Evolutionary conservation across 2,888 invertebrate species (phyloP).

Genomic region (Danaus chrysippus): DNA sequence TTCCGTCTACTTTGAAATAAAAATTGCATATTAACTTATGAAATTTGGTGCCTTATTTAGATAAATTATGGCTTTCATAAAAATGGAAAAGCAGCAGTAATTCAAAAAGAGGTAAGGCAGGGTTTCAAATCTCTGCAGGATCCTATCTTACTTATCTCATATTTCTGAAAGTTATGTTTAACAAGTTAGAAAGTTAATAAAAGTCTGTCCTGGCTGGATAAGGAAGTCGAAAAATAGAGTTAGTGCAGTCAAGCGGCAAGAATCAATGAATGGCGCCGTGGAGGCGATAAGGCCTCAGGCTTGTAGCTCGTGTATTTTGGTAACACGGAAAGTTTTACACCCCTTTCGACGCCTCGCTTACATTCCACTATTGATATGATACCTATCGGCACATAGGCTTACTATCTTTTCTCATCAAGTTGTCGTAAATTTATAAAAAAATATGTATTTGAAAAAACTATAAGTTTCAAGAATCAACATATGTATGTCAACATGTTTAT

Average conservation of each 20-base stretch:
- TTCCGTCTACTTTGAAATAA: constrained; percentile 34
- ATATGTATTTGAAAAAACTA: background rate
- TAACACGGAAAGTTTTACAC: constrained; percentile 43
- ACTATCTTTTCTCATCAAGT: constrained; percentile 30
- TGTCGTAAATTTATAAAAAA: constrained; percentile 17
- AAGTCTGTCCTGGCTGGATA: constrained; percentile 61
- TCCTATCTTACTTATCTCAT: constrained; percentile 60
- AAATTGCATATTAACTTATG: constrained; percentile 15
- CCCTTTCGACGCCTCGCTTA: constrained; percentile 30
- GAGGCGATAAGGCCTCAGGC: constrained; percentile 41
- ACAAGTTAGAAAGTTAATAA: constrained; percentile 71
- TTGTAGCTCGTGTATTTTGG: constrained; percentile 47
- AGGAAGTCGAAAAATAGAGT: constrained; percentile 64
- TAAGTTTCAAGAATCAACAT: too few relatives aligned
- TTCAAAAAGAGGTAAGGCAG: constrained; percentile 44
- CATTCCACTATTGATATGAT: constrained; percentile 40
- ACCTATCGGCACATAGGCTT: constrained; percentile 25
- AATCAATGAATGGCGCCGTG: constrained; percentile 58
- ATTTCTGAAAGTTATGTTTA: constrained; percentile 68
- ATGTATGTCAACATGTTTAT: too few relatives aligned
- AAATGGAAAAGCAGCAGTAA: constrained; percentile 34
- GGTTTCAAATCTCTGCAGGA: constrained; percentile 56
- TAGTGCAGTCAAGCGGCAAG: constrained; percentile 52
- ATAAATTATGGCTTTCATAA: constrained; percentile 13
- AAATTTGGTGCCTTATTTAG: constrained; percentile 9